Conservation (phyloP, 2,113 vertebrate species). For the Megaceryle torquata region DNA sequence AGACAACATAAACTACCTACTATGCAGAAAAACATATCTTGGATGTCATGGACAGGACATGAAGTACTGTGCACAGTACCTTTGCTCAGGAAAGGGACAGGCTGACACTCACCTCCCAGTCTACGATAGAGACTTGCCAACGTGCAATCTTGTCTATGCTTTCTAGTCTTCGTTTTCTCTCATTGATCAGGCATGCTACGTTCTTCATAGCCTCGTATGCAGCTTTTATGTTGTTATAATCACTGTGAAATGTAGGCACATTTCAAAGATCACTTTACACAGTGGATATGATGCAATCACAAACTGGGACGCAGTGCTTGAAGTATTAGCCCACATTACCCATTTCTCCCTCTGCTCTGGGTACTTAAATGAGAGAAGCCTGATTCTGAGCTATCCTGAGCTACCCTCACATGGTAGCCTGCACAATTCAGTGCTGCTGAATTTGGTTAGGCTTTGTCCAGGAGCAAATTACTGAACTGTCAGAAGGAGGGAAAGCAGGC, state of each 20-base stretch:
- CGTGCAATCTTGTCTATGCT: conserved; percentile 94
- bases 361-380: background rate
- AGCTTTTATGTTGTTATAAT: conserved; percentile 85
- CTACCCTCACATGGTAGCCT: background rate
- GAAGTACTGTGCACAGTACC: background rate
- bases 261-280: background rate
- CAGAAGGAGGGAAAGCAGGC: background rate
- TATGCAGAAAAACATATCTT: background rate
- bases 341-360: background rate
- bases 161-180: conserved; percentile 92
- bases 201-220: conserved; percentile 97
- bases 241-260: conserved; percentile 73
- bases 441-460: background rate
- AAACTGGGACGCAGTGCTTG: background rate
- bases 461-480: background rate
- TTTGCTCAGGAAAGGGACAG: background rate
- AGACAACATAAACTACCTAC: background rate
- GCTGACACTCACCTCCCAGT: conserved; percentile 88
- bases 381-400: background rate
- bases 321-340: background rate
- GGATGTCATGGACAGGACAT: background rate
- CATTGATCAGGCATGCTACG: conserved; percentile 94
- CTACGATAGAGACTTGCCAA: conserved; percentile 95
- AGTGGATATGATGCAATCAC: background rate
- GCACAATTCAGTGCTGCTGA: background rate